Evolutionary conservation across 1,140 invertebrate species (phyloP).

Genomic region (Drosophila bocki): DNA sequence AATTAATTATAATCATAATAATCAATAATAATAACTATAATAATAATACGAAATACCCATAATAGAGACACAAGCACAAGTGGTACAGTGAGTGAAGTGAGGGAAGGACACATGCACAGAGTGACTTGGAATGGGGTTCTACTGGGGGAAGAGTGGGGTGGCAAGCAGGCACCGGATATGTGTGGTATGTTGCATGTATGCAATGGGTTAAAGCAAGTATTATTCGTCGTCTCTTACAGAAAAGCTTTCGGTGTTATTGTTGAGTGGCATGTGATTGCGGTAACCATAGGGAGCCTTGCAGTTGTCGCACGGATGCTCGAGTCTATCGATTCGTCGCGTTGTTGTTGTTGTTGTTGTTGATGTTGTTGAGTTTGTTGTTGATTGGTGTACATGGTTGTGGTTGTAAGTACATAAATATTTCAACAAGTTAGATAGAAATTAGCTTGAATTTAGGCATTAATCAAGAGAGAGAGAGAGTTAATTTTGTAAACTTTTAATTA

Average conservation of each 20-base stretch:
- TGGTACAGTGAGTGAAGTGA: constrained; percentile 1
- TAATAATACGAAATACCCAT: constrained; percentile 1
- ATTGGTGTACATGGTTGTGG: constrained; percentile 51
- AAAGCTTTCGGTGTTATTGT: constrained; percentile 86
- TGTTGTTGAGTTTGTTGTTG: constrained; percentile 47
- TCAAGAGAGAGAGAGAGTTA: not conserved
- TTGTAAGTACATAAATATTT: constrained; percentile 55
- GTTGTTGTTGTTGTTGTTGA: constrained; percentile 33
- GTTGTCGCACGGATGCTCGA: constrained; percentile 85
- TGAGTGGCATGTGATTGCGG: constrained; percentile 88
- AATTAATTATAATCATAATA: not conserved
- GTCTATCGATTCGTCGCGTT: constrained; percentile 51
- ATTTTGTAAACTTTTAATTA: not conserved
- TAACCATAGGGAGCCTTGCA: constrained; percentile 88
- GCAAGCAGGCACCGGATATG: constrained; percentile 4
- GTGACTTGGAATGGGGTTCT: constrained; percentile 1
- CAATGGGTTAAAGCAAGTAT: constrained; percentile 1
- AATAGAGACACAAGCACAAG: constrained; percentile 6
- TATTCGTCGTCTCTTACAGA: constrained; percentile 85
- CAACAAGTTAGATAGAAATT: constrained; percentile 42
- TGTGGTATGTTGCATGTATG: not conserved
- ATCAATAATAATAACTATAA: not conserved
- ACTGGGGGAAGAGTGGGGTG: not conserved
- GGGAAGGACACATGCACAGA: constrained; percentile 5
- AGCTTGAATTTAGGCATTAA: constrained; percentile 32